phyloP scores from a whole-genome alignment of 2,888 invertebrate species.

The Euphydryas editha region DNA sequence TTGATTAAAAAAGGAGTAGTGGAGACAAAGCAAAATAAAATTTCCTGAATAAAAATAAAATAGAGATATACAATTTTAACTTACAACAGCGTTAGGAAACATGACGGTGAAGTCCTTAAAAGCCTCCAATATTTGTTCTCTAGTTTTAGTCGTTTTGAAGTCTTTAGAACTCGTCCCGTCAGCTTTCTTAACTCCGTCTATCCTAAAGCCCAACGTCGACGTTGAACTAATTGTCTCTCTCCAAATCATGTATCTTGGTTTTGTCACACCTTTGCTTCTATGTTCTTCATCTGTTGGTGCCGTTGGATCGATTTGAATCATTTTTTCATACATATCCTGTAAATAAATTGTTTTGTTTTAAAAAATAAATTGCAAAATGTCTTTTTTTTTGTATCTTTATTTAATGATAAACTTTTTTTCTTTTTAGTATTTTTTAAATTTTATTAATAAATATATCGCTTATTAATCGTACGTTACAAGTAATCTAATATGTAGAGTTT shows the following conservation, averaged over 20 bases:
- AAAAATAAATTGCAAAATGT: too few relatives aligned
- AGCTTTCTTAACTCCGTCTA: conserved; percentile 96
- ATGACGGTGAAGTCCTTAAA: conserved; percentile 92
- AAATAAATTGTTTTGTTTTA: conserved; percentile 44
- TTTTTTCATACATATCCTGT: conserved; percentile 98
- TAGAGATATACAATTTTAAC: conserved; percentile 54
- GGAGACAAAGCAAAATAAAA: too few relatives aligned
- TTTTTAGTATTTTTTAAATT: too few relatives aligned
- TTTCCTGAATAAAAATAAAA: not conserved
- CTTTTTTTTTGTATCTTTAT: too few relatives aligned
- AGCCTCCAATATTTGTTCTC: conserved; percentile 91
- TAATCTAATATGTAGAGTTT: too few relatives aligned
- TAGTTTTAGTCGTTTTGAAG: conserved; percentile 96
- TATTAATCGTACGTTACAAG: too few relatives aligned
- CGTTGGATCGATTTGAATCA: conserved; percentile 95
- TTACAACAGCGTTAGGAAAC: conserved; percentile 91
- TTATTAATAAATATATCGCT: too few relatives aligned
- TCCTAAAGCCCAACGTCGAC: conserved; percentile 97
- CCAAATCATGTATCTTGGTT: conserved; percentile 98
- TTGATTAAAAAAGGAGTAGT: too few relatives aligned
- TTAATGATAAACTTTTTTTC: too few relatives aligned
- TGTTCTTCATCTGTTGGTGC: conserved; percentile 97
- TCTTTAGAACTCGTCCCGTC: conserved; percentile 97
- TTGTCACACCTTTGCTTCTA: conserved; percentile 94
- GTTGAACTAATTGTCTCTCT: conserved; percentile 98